A percentile compares a stretch with the other conserved stretches of the same genome.
Evolutionary conservation across 2,888 invertebrate genomes (phyloP).

Genomic region (Galerucella pusilla): DNA sequence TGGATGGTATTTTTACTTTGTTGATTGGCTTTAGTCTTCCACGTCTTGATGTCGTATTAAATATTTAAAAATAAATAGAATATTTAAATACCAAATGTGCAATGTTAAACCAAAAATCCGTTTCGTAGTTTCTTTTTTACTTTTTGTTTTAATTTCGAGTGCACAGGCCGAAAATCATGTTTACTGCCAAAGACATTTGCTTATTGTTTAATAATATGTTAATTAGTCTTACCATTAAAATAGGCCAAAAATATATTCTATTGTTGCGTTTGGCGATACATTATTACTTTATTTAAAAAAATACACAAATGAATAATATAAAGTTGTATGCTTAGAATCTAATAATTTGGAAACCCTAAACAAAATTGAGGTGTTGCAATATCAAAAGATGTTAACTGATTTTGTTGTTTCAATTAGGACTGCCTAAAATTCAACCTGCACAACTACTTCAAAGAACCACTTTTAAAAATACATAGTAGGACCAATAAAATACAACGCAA

Average conservation of each 20-base stretch:
- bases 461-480: constrained; percentile 44
- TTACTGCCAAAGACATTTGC: neutral
- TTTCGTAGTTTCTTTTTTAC: neutral
- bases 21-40: no score
- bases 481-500: constrained; percentile 53
- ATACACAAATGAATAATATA: constrained; percentile 9
- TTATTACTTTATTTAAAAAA: neutral
- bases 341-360: constrained; percentile 17
- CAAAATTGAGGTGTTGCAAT: constrained; percentile 21
- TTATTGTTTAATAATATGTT: neutral
- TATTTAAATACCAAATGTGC: no score
- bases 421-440: constrained; percentile 36
- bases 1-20: no score
- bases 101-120: no score
- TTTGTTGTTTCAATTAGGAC: constrained; percentile 37
- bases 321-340: constrained; percentile 28
- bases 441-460: constrained; percentile 36
- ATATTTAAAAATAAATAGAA: no score
- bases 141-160: neutral
- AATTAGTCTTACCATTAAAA: neutral
- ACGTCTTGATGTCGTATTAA: no score
- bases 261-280: neutral
- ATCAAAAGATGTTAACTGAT: constrained; percentile 29
- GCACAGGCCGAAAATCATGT: neutral
- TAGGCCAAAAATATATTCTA: constrained; percentile 2